Base-by-base conservation (phyloP, 2,797 vertebrate species). In the Halcyon chelicuti region DNA sequence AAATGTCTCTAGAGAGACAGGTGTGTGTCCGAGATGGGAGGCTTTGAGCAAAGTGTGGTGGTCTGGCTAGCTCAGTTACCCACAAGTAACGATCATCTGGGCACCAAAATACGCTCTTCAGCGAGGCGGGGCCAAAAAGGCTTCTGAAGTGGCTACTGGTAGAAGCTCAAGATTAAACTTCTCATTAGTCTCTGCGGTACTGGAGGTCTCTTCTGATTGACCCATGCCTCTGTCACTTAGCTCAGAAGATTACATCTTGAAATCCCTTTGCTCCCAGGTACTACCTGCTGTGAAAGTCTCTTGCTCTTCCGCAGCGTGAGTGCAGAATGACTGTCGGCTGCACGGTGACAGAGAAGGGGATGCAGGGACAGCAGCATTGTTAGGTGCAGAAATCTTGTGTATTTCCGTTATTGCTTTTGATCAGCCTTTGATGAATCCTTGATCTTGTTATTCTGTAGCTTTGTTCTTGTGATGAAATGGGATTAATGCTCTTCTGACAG, bases 321-420 rank as follows among this genome's bases (percentile, higher is more conserved):
- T 42, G 52, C 51, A 40, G 52, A 25, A 33, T 3, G 39, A 7
- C 5, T 26, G 21, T 51, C 22, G 8, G 5, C 37, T 29, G 51
- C n/a, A 0, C 16, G 2, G 3, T 5, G 57, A 13, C 28, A 22
- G 11, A 8, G 28, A 5, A 3, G 3, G 14, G 54, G 35, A 9
- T 58, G n/a, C 29, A 31, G 51, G 54, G 66, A 16, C 78, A 51
- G n/a, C 54, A 28, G 8, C 5, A n/a, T 8, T 14, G 29, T 0
- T 2, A 14, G 61, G 39, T 10, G 37, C 81, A 21, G 52, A 31
- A 42, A 14, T 10, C 20, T 14, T 28, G 12, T 0, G 0, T 26
- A 10, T 13, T 29, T 76, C 0, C 0, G 52, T 71, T 75, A 54
- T 17, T 74, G 47, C 58, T 70, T 60, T 14, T 1, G 3, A 0